Percentiles rank a stretch among this genome's conserved stretches.
phyloP scores from a whole-genome alignment of 2,888 invertebrate genomes.

The Exocentrus adspersus region DNA sequence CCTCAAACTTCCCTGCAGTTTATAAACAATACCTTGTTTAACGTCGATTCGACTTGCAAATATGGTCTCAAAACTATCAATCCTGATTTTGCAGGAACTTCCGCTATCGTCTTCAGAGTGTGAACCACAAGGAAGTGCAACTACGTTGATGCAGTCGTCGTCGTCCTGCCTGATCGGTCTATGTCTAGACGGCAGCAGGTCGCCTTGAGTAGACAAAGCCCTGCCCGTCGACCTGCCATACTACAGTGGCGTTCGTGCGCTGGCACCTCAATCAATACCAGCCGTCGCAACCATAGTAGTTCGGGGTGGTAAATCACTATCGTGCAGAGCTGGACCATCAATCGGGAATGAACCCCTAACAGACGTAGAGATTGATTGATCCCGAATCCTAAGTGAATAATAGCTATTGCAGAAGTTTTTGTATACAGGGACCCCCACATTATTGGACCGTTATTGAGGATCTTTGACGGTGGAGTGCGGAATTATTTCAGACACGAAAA shows the following conservation, averaged over 20 bases:
- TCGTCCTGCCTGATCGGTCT: constrained; percentile 39
- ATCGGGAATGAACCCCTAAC: not conserved
- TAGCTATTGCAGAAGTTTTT: not conserved
- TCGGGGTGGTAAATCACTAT: not conserved
- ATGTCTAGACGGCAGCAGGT: constrained; percentile 50
- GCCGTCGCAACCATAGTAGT: not conserved
- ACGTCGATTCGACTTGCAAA: too few relatives aligned
- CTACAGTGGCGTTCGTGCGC: constrained; percentile 49
- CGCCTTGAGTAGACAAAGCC: constrained; percentile 51
- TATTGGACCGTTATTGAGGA: too few relatives aligned
- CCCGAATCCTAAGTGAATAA: not conserved
- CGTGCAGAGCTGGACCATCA: not conserved
- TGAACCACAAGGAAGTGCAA: not conserved
- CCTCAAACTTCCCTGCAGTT: too few relatives aligned
- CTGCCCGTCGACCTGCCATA: constrained; percentile 42
- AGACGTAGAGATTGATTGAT: not conserved
- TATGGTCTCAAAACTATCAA: too few relatives aligned
- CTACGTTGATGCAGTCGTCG: not conserved
- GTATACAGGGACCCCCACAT: too few relatives aligned
- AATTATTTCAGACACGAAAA: too few relatives aligned
- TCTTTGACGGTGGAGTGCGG: too few relatives aligned
- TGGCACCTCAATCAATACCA: constrained; percentile 10
- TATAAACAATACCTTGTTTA: too few relatives aligned
- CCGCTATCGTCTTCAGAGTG: not conserved
- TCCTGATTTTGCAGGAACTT: too few relatives aligned